Base-by-base conservation (phyloP, 2,113 vertebrate genomes). In the Gorsachius goisagi region DNA sequence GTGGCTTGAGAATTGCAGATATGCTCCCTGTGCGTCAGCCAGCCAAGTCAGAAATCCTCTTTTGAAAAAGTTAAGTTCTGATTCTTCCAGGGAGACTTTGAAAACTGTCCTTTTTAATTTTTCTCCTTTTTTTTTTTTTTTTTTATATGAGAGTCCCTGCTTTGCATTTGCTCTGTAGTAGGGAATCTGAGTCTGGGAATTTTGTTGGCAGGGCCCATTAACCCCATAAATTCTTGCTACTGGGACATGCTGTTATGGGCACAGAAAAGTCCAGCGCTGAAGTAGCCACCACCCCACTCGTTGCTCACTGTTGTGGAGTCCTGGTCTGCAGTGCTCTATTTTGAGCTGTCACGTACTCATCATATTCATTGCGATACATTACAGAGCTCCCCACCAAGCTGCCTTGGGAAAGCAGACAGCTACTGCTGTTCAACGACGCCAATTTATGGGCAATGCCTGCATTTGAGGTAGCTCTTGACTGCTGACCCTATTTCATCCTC, bases 321-420 rank as follows among this genome's bases (percentile, higher is more conserved):
- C 3, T 6, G 73, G 21, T 21, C 21, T 37, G 58, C 76, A 19
- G 39, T 13, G 45, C 64, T 32, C 1, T 23, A 3, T 58, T 56
- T 74, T 56, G 41, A 74, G 5, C 49, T 22, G 41, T 7, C 66
- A 37, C 41, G 5, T 5, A 6, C 32, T 53, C 58, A 0, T 64
- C 41, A 3, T 16, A 4, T 27, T n/a, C 39, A 2, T 4, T 1
- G 32, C 64, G 9, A 8, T 4, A 4, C 26, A 1, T 14, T 17
- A 4, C 44, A n/a, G 32, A 15, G 27, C 1, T 49, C n/a, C 44
- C 26, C 24, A 20, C 24, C 24, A 9, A 27, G 30, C 49, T 39
- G 68, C 74, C 55, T 27, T 14, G 41, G 73, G 55, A 62, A 11
- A 79, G 55, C 37, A 30, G 78, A 13, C n/a, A 41, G 52, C 45